phyloP scores from a whole-genome alignment of 2,888 invertebrate species.

The Plagodis pulveraria region DNA sequence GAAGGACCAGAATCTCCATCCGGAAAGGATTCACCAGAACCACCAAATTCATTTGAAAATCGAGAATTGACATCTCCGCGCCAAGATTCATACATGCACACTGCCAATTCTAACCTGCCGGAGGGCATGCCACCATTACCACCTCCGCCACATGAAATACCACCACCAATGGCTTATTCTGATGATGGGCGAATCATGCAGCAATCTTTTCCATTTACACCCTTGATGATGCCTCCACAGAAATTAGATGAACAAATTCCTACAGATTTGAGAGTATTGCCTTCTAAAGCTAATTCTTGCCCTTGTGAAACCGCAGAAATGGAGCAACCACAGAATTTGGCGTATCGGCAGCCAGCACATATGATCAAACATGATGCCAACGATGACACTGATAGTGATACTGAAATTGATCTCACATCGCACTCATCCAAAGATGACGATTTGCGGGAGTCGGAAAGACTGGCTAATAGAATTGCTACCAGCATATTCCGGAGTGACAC shows the following conservation, averaged over 20 bases:
- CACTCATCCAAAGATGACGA: conserved; percentile 80
- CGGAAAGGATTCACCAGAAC: conserved; percentile 73
- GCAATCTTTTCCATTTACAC: conserved; percentile 66
- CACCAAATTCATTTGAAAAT: conserved; percentile 56
- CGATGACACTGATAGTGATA: conserved; percentile 72
- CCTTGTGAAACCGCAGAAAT: conserved; percentile 57
- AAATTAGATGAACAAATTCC: conserved; percentile 70
- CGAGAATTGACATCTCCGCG: conserved; percentile 67
- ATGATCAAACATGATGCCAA: conserved; percentile 43
- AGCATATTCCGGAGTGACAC: conserved; percentile 77
- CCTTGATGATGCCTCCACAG: conserved; percentile 63
- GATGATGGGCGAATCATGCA: conserved; percentile 71
- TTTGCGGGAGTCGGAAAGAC: conserved; percentile 71
- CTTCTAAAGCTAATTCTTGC: conserved; percentile 61
- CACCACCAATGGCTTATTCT: conserved; percentile 60
- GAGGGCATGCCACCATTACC: conserved; percentile 54
- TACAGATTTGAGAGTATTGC: conserved; percentile 72
- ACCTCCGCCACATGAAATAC: conserved; percentile 59
- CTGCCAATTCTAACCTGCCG: conserved; percentile 52
- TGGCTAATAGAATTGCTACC: conserved; percentile 75
- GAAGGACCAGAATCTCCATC: conserved; percentile 73
- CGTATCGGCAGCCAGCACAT: conserved; percentile 59
- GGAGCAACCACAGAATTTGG: conserved; percentile 73
- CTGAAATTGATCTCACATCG: conserved; percentile 81
- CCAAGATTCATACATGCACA: conserved; percentile 69